Evolutionary conservation across 2,888 invertebrate species (phyloP).

Genomic region (Sinohyriopsis cumingii): DNA sequence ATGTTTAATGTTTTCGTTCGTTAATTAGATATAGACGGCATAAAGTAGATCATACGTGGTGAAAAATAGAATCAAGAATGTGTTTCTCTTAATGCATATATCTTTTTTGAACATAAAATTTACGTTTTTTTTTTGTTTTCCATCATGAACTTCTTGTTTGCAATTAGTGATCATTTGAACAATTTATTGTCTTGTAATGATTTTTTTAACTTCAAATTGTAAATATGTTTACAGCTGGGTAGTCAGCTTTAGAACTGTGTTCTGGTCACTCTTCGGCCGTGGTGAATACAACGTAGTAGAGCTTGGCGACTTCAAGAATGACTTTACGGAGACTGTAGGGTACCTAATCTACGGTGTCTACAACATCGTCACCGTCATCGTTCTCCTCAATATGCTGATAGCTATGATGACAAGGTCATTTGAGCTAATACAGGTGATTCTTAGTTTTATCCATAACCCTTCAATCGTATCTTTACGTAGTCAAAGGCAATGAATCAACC

Average conservation of each 20-base stretch:
- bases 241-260: conserved; percentile 53
- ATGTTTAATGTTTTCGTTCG: too few relatives aligned
- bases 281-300: conserved; percentile 59
- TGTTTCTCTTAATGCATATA: too few relatives aligned
- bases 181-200: too few relatives aligned
- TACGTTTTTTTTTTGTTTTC: too few relatives aligned
- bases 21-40: too few relatives aligned
- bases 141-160: too few relatives aligned
- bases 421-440: conserved; percentile 75
- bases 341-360: conserved; percentile 72
- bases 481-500: too few relatives aligned
- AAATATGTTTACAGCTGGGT: conserved; percentile 18
- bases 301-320: conserved; percentile 57
- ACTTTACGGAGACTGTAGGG: conserved; percentile 71
- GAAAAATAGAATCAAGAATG: too few relatives aligned
- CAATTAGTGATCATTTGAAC: too few relatives aligned
- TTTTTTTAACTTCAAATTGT: neutral
- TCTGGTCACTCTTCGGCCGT: conserved; percentile 59
- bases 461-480: neutral
- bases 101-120: too few relatives aligned
- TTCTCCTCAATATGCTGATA: conserved; percentile 79
- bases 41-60: too few relatives aligned
- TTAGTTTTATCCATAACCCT: neutral
- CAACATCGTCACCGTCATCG: conserved; percentile 71
- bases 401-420: conserved; percentile 82